Conservation (phyloP, 2,113 vertebrate genomes). For the Dicerorhinus sumatrensis region DNA sequence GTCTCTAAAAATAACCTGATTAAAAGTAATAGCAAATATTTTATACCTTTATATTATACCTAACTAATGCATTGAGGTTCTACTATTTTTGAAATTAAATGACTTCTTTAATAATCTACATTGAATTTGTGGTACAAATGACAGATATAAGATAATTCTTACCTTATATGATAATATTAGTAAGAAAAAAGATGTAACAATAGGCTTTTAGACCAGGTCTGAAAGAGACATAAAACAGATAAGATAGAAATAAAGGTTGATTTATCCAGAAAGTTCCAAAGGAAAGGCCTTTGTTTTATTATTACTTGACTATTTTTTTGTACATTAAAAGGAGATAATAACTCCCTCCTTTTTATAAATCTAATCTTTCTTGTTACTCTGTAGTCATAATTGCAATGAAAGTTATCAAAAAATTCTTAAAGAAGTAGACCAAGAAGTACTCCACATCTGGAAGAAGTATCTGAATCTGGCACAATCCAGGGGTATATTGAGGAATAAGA, state of each 20-base stretch:
- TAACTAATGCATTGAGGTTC: not conserved
- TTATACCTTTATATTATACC: not conserved
- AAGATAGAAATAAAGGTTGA: not conserved
- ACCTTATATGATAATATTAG: not conserved
- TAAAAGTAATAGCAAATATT: constrained; percentile 14
- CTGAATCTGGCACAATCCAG: not conserved
- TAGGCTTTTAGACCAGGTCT: not conserved
- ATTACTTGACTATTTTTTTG: not conserved
- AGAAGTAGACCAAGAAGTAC: not conserved
- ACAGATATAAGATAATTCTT: not conserved
- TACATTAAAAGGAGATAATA: constrained; percentile 17
- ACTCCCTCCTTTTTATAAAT: not conserved
- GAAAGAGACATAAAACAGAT: constrained; percentile 17
- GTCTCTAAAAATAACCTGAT: not conserved
- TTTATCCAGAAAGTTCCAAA: constrained; percentile 27
- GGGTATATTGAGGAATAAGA: not conserved
- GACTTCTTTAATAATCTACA: not conserved
- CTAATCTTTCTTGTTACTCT: not conserved
- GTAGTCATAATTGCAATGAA: not conserved
- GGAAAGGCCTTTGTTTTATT: not conserved
- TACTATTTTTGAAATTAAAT: constrained; percentile 49
- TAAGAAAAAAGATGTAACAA: not conserved
- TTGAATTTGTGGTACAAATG: constrained; percentile 27
- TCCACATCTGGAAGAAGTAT: not conserved
- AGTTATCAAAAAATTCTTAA: constrained; percentile 18